Evolutionary conservation across 2,888 invertebrate genomes (phyloP), one percentile per base, ranked within the genome.

Genomic region (Agrochola macilenta): DNA sequence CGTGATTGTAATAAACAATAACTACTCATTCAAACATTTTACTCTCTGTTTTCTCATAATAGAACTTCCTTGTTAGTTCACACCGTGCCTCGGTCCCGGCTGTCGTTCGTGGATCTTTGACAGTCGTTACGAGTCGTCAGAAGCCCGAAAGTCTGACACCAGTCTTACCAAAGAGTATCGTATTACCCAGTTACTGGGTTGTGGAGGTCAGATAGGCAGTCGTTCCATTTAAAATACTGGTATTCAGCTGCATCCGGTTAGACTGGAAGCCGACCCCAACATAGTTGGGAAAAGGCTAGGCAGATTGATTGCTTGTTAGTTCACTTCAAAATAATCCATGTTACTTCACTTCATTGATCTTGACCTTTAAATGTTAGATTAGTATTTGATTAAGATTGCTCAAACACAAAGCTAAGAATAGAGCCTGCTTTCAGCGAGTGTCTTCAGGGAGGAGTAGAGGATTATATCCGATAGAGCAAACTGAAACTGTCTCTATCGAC

Each of bases 351-450:
- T 63, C 65, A 84, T 73, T 84, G 72, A 71, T 72, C 64, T 69
- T 82, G 69, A 82, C 76, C 85, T 82, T 82, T 84, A 69, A 81
- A 69, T 69, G 61, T 71, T 60, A 83, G 73, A 79, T 84, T 74
- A 74, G 58, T 64, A 66, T 80, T 82, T 72, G 81, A 82, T 69
- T 69, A 84, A 76, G 69, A 69, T 64, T 72, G 64, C 60, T 81
- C 71, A 81, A 76, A 69, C 70, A 69, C 52, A 68, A 71, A 20
- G 63, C 85, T 84, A 75, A 61, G 61, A 82, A 84, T 75, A 84
- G 69, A 61, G 35, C 49, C 23, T 43, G 60, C 46, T 69, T 52
- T 23, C 54, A 65, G 68, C 46, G 70, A 68, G 81, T 64, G 81
- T 60, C 71, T 76, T 49, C 30, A 26, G 46, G 46, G 71, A 81